A percentile compares a stretch with the other conserved stretches of the same genome.
Conservation (phyloP, 2,113 vertebrate genomes). For the Equus quagga region DNA sequence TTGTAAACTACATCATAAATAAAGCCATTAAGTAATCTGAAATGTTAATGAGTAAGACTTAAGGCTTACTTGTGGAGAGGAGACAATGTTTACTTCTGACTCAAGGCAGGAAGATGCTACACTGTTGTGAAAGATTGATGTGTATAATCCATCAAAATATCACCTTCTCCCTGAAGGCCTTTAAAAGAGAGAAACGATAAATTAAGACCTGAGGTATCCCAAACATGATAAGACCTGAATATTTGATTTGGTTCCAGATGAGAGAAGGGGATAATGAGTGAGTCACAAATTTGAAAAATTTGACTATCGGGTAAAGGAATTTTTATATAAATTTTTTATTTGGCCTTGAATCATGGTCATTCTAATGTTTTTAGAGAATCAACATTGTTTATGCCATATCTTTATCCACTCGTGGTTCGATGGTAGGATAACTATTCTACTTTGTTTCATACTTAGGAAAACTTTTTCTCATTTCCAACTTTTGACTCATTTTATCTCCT, state of each 20-base stretch:
- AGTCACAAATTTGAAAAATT: constrained; percentile 57
- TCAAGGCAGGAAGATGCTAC: neutral
- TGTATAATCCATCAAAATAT: constrained; percentile 50
- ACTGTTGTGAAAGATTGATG: neutral
- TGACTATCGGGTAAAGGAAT: constrained; percentile 35
- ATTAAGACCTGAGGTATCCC: constrained; percentile 36
- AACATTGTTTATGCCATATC: neutral
- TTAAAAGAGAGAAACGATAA: constrained; percentile 59
- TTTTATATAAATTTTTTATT: constrained; percentile 41
- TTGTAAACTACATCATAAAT: neutral
- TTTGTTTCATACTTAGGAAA: constrained; percentile 37
- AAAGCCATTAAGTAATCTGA: neutral
- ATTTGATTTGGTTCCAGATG: constrained; percentile 62
- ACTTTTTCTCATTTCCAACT: neutral
- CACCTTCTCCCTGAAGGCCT: constrained; percentile 44
- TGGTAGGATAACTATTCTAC: neutral
- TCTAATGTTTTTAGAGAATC: neutral
- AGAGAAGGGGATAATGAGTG: constrained; percentile 19
- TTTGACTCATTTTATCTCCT: neutral
- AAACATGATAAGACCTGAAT: constrained; percentile 49
- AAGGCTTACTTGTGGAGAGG: neutral
- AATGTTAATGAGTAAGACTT: neutral
- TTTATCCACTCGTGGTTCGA: neutral
- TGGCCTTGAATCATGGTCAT: neutral
- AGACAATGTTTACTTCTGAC: neutral